Conservation (phyloP, 2,797 vertebrate genomes). For the Acanthis flammea region DNA sequence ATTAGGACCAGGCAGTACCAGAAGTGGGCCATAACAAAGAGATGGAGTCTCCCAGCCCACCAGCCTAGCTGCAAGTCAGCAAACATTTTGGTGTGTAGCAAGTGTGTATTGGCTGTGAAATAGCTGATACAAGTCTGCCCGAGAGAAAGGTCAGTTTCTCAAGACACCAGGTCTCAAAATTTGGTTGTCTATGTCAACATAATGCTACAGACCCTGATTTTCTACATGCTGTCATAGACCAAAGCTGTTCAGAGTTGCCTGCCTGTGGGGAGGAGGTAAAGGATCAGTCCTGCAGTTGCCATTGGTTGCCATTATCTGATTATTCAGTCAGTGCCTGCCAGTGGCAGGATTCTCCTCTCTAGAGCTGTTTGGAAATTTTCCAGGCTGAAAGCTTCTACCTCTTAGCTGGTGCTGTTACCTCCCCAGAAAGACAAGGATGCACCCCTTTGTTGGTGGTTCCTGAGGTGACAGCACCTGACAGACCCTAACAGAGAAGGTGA, state of each 20-base stretch:
- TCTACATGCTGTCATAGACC: background rate
- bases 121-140: background rate
- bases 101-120: background rate
- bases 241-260: background rate
- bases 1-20: background rate
- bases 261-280: background rate
- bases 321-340: background rate
- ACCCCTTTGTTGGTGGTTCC: background rate
- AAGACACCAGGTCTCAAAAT: background rate
- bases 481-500: background rate
- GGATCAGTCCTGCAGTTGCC: background rate
- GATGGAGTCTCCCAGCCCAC: background rate
- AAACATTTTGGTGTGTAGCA: background rate
- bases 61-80: background rate
- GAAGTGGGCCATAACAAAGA: background rate
- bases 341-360: background rate
- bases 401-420: background rate
- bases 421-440: background rate
- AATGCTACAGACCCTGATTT: background rate
- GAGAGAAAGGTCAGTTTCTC: background rate
- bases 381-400: background rate
- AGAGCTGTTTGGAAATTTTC: background rate
- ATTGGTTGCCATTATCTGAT: background rate
- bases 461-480: background rate
- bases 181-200: background rate